Evolutionary conservation across 1,140 invertebrate species (phyloP), one percentile per base, ranked within the genome.

Genomic region (Hestina assimilis): DNA sequence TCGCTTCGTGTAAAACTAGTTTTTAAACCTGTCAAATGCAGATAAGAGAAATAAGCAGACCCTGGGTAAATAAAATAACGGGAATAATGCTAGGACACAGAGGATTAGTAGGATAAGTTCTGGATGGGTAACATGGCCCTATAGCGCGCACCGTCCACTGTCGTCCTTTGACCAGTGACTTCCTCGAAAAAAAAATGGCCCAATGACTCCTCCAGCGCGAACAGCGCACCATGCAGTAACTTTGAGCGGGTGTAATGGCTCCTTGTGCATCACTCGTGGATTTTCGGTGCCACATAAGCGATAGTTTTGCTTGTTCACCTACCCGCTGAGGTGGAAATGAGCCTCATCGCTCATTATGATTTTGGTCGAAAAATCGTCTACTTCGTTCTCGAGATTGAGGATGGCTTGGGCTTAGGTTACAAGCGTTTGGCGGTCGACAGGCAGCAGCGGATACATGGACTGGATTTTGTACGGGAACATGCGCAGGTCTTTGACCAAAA

Each of bases 151-250:
- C 55, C 69, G 61, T 72, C 78, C 38, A 81, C 75, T 4, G 68
- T 74, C 59, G 14, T 28, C 54, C 28, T 56, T 26, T 9, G 62
- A 61, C 53, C 11, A 55, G 8, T 75, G 58, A 35, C 73, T 59
- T 73, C 69, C 46, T n/a, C n/a, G n/a, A 46, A 83, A 82, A 46
- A 83, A 79, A 42, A 72, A 80, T 31, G 69, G 72, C 23, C 78
- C 66, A 47, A 80, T 55, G 33, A 61, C 24, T 20, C 55, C 56
- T 38, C 71, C 65, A 61, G 52, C 52, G 38, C 54, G 53, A 52
- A 64, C 55, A 47, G 19, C 63, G 43, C 66, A 73, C 69, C 65
- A 79, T 69, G 81, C 73, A 59, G 75, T 78, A 46, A 69, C 28
- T 58, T 64, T 57, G 63, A 72, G 55, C 14, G 77, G 59, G 61